Evolutionary conservation across 1,140 invertebrate species (phyloP).

Genomic region (Tetramorium alpestre): DNA sequence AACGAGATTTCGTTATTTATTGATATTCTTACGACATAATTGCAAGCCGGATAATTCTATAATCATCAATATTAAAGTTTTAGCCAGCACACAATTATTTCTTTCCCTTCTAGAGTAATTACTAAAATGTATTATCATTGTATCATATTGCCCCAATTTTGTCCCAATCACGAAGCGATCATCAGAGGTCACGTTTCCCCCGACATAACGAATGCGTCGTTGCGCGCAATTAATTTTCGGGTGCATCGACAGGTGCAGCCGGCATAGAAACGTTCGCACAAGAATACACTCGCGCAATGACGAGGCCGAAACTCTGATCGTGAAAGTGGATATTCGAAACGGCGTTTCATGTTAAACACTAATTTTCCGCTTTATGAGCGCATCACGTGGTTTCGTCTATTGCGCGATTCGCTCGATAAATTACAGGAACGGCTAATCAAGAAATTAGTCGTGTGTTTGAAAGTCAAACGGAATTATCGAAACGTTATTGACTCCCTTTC

Average conservation of each 20-base stretch:
- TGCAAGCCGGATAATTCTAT: not conserved
- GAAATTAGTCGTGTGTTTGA: slow-evolving; percentile 57
- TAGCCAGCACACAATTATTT: not conserved
- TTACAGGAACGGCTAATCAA: slow-evolving; percentile 60
- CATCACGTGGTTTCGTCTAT: slow-evolving; percentile 11
- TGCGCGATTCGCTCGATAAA: slow-evolving; percentile 67
- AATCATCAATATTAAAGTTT: not conserved
- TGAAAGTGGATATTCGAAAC: slow-evolving; percentile 11
- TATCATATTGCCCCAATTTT: slow-evolving; percentile 9
- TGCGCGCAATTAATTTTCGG: slow-evolving; percentile 25
- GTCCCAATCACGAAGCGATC: slow-evolving; percentile 27
- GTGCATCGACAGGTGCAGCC: slow-evolving; percentile 16
- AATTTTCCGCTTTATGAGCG: slow-evolving; percentile 77
- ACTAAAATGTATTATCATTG: not conserved
- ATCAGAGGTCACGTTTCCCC: not conserved
- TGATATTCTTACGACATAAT: not conserved
- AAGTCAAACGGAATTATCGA: slow-evolving; percentile 36
- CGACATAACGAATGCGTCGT: slow-evolving; percentile 21
- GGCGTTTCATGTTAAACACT: slow-evolving; percentile 65
- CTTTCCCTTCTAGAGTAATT: not conserved
- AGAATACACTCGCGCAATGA: slow-evolving; percentile 25
- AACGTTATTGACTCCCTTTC: slow-evolving; percentile 7
- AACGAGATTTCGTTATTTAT: not conserved
- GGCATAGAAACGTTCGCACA: slow-evolving; percentile 25
- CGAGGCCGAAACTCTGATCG: slow-evolving; percentile 35